Conservation (phyloP, 2,888 invertebrate genomes). For the Petrolisthes manimaculis region DNA sequence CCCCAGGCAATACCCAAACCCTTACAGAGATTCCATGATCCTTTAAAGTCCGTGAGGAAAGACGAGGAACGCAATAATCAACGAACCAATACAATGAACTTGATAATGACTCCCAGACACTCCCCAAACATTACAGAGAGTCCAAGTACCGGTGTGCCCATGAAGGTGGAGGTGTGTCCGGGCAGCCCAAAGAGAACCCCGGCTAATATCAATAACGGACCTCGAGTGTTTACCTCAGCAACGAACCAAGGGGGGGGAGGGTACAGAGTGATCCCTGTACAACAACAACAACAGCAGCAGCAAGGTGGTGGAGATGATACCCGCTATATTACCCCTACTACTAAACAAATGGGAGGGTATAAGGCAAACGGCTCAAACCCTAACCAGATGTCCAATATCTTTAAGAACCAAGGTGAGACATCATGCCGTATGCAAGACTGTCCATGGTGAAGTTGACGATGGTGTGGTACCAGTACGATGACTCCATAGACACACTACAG, state of each 20-base stretch:
- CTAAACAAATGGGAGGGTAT: slow-evolving; percentile 33
- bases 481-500: too few relatives aligned
- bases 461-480: background rate
- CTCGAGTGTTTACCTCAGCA: background rate
- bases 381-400: slow-evolving; percentile 50
- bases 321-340: background rate
- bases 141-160: slow-evolving; percentile 43
- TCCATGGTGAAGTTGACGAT: background rate
- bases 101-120: background rate
- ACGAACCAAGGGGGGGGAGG: background rate
- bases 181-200: background rate
- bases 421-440: background rate
- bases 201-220: slow-evolving; percentile 1
- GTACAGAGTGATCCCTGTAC: slow-evolving; percentile 34
- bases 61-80: too few relatives aligned
- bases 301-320: slow-evolving; percentile 13
- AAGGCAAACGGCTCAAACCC: slow-evolving; percentile 24
- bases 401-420: slow-evolving; percentile 54
- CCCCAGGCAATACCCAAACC: too few relatives aligned
- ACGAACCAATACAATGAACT: background rate
- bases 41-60: too few relatives aligned
- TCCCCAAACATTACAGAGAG: slow-evolving; percentile 39
- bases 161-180: slow-evolving; percentile 54
- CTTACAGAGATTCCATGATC: too few relatives aligned
- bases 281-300: background rate